Evolutionary conservation across 2,888 invertebrate species (phyloP), one percentile per base, ranked within the genome.

Genomic region (Lacanobia wlatinum): DNA sequence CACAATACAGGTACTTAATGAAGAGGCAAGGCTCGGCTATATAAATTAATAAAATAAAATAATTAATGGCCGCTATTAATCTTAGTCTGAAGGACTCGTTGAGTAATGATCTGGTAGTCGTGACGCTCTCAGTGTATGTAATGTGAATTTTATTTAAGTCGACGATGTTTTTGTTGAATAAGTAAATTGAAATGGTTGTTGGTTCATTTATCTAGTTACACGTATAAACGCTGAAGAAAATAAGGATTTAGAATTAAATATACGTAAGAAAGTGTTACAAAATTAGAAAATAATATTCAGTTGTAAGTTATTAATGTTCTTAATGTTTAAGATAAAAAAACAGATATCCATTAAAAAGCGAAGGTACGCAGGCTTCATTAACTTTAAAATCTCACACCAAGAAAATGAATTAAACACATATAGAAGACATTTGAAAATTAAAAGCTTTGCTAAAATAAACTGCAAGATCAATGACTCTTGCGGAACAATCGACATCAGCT

Each of bases 1-100:
- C 65, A 80, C 74, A 79, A 79, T 79, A 67, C 64, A 62, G 70
- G 70, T 76, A 59, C 59, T 59, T 21, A 82, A 82, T 82, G 76
- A 79, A 79, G 83, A 56, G 46, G 66, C 68, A 38, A 69, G 69
- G 40, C 68, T 53, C 65, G 34, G 59, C 69, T 62, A 68, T 79
- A 62, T 76, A 76, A 82, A 80, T 79, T 79, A 82, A 79, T 76
- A 73, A 82, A 82, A 79, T 82, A 82, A 82, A 82, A 75, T 82
- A 79, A 79, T 70, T 70, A 73, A 82, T 76, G 65, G 53, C 0
- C 4, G 48, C 67, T 43, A 82, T 82, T 76, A 68, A 82, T 82
- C 76, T 79, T 28, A 52, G 76, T 65, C 70, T 63, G 63, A 56
- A 70, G 65, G 53, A 64, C 40, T 10, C 50, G 46, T 8, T 82